Base-by-base conservation (phyloP, 2,888 invertebrate species). In the Drosophila niveifrons region DNA sequence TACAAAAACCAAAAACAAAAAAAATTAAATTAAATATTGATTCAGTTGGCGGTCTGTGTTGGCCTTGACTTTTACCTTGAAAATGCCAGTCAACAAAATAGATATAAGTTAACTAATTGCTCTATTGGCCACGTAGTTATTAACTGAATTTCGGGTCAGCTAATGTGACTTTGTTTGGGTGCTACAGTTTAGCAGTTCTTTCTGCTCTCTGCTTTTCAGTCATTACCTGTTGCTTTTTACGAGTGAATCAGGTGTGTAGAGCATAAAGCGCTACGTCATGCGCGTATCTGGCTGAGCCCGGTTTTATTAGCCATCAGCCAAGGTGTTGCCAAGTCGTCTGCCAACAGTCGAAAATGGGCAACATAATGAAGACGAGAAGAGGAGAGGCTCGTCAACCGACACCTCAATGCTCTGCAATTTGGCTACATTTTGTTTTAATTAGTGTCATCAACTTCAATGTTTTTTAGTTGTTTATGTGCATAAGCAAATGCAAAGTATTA, bases 1-100 rank as follows among this genome's bases (percentile, higher is more conserved):
- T 34, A 34, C n/a, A 23, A 46, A 43, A 50, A 23, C 23, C 10
- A 47, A 39, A 47, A 48, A 47, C 11, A 41, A 18, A 28, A 65
- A 36, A 36, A n/a, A 36, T 18, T 3, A 29, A 63, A 62, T 17
- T 28, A 28, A 66, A 58, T 70, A 62, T 65, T 62, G 56, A 50
- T 44, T 44, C 31, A 46, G 47, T 29, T 17, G n/a, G 4, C 31
- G 43, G 39, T 51, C 28, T 36, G 59, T 17, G 55, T 43, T 57
- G 82, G 70, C 88, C 89, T 88, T 88, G 88, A 88, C 89, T 88
- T 86, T 85, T 72, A 85, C 89, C 87, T 88, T 76, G 66, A 74
- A 58, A 51, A 52, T 53, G 55, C 51, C 55, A 59, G 55, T 51
- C 55, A 56, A 11, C 44, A 41, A 41, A 36, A 51, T 46, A 39